Conservation (phyloP, 2,113 vertebrate species). For the Cottus gobio region DNA sequence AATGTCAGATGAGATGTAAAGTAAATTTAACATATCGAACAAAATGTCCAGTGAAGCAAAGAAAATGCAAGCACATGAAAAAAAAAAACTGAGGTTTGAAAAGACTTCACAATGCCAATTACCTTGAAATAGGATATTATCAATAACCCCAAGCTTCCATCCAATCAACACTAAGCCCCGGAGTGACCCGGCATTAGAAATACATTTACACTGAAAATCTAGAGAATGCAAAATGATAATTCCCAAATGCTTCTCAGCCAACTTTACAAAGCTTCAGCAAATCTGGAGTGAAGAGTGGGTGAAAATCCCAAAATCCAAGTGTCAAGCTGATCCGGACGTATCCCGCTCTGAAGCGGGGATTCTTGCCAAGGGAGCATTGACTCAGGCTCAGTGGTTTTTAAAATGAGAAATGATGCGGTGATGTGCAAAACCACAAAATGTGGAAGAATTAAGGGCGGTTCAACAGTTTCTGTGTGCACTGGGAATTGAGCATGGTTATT, state of each 20-base stretch:
- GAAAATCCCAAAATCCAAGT: conserved; percentile 49
- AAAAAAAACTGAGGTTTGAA: too few species aligned
- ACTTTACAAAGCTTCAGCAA: conserved; percentile 40
- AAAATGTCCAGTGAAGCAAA: neutral
- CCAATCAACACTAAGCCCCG: conserved; percentile 28
- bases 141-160: conserved; percentile 5
- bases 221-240: conserved; percentile 21
- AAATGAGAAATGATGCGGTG: neutral
- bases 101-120: conserved; percentile 10
- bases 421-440: conserved; percentile 7
- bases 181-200: conserved; percentile 21
- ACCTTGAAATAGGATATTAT: conserved; percentile 13
- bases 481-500: neutral
- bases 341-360: conserved; percentile 26
- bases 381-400: conserved; percentile 23
- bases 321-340: conserved; percentile 34
- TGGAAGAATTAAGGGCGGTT: neutral
- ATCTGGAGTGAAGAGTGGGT: conserved; percentile 29
- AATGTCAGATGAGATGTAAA: conserved; percentile 6
- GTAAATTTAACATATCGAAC: neutral
- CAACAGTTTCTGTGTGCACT: neutral
- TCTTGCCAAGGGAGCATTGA: conserved; percentile 6
- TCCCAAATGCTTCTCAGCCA: conserved; percentile 24
- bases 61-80: conserved; percentile 12
- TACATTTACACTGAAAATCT: neutral